phyloP scores from a whole-genome alignment of 2,888 invertebrate species.

The Xanthorhoe designata region DNA sequence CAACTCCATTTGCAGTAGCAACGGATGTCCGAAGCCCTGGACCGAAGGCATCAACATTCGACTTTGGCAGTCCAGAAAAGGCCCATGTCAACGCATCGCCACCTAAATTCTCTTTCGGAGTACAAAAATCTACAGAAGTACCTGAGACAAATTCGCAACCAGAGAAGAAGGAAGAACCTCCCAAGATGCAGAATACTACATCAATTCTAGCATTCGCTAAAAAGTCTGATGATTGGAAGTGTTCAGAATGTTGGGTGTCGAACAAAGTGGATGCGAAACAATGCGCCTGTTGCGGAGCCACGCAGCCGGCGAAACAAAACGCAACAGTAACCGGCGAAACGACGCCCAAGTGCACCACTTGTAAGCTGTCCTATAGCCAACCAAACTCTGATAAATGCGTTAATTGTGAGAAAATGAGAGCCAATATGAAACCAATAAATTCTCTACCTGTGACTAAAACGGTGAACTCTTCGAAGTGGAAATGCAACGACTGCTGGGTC shows the following conservation, averaged over 20 bases:
- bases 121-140: slow-evolving; percentile 3
- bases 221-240: slow-evolving; percentile 46
- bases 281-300: slow-evolving; percentile 63
- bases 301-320: slow-evolving; percentile 40
- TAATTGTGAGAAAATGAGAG: slow-evolving; percentile 53
- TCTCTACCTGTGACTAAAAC: slow-evolving; percentile 27
- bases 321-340: slow-evolving; percentile 17
- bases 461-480: slow-evolving; percentile 55
- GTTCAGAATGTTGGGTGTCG: slow-evolving; percentile 60
- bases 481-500: slow-evolving; percentile 64
- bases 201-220: slow-evolving; percentile 16
- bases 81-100: slow-evolving; percentile 46
- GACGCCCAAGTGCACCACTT: slow-evolving; percentile 51
- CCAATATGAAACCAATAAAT: slow-evolving; percentile 15
- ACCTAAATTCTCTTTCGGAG: slow-evolving; percentile 18
- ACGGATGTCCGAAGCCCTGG: slow-evolving; percentile 35
- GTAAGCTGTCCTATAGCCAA: slow-evolving; percentile 53
- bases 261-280: slow-evolving; percentile 58
- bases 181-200: slow-evolving; percentile 4
- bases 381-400: slow-evolving; percentile 53
- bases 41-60: slow-evolving; percentile 50
- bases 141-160: slow-evolving; percentile 41
- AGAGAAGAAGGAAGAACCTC: slow-evolving; percentile 6
- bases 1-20: slow-evolving; percentile 61
- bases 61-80: slow-evolving; percentile 63